Evolutionary conservation across 2,888 invertebrate species (phyloP).

Genomic region (Aspidiotus rigidus): DNA sequence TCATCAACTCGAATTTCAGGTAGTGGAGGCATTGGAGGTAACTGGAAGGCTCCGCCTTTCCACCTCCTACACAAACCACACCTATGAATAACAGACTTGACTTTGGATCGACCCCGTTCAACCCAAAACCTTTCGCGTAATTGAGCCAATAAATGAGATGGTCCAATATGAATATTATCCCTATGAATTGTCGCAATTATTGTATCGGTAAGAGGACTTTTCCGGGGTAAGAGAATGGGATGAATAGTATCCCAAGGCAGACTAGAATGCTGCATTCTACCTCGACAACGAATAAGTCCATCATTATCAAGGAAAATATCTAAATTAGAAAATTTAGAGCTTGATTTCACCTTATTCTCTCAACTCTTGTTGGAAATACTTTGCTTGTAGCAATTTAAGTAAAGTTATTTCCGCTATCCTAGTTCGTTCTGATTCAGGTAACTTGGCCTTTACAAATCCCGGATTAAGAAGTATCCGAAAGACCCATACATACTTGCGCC

Average conservation of each 20-base stretch:
- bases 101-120: not conserved
- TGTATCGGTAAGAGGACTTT: not conserved
- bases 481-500: not conserved
- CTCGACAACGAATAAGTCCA: slow-evolving; percentile 5
- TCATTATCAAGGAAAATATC: not conserved
- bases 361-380: too few species aligned
- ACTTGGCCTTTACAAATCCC: not conserved
- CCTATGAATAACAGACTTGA: not conserved
- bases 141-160: not conserved
- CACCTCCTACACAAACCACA: too few species aligned
- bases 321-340: not conserved
- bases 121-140: too few species aligned
- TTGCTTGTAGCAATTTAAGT: too few species aligned
- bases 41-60: too few species aligned
- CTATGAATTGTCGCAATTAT: not conserved
- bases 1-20: too few species aligned
- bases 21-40: too few species aligned
- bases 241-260: not conserved
- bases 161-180: not conserved
- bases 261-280: not conserved
- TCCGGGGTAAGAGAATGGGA: not conserved
- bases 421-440: not conserved
- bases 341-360: too few species aligned
- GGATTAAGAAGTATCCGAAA: not conserved
- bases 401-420: not conserved